Base-by-base conservation (phyloP, 2,888 invertebrate genomes). In the Dioctria rufipes region DNA sequence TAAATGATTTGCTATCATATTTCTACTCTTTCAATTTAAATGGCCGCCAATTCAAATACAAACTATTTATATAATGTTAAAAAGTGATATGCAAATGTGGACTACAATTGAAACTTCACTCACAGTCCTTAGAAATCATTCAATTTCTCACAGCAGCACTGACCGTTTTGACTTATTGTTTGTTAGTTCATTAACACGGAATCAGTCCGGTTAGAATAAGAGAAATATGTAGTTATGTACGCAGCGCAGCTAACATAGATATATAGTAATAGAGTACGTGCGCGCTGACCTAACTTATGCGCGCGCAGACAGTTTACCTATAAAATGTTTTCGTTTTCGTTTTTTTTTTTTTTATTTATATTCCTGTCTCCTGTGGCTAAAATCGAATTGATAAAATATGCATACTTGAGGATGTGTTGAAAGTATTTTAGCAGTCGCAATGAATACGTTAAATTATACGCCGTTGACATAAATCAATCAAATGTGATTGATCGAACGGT, bases 401-500 rank as follows among this genome's bases (percentile, higher is more conserved):
- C 73, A 54, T 58, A 60, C n/a, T n/a, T 60, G 25, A 25, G 58
- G 60, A 60, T 73, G 73, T 60, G 60, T 60, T 54, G 73, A 73
- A 54, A 60, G 73, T 73, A 73, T 73, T 73, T 73, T 58, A 73
- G 58, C 42, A 73, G 73, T 73, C 73, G n/a, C 58, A 40, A 73
- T 42, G 43, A 73, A 73, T 73, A 73, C 60, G 11, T 11, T 39
- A n/a, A 54, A 5, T 58, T 43, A 58, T 43, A 73, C 43, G 60
- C 60, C 13, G 51, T 43, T 73, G 73, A 73, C 73, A 73, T 73
- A 73, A 73, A 73, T 73, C 73, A 73, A 73, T 73, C 73, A 73
- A 73, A 2, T 73, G 73, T 73, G 73, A 73, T 73, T 73, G 73
- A 73, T 73, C 73, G 73, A 73, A 73, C 73, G 73, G 73, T 73